Base-by-base conservation (phyloP, 2,797 vertebrate genomes). In the Pelodytes ibericus region DNA sequence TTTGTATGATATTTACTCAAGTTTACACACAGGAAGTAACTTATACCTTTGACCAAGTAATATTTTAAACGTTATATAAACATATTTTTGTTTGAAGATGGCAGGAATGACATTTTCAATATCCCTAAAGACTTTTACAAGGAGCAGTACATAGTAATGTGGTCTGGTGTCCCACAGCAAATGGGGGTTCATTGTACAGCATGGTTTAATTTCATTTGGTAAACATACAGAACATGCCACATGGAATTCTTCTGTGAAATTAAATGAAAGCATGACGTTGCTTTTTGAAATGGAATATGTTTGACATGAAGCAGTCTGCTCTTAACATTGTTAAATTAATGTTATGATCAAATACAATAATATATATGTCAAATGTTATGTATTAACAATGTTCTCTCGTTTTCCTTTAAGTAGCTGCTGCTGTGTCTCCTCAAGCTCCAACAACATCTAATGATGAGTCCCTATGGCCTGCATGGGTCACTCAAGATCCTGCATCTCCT, bases 241-340 rank as follows among this genome's bases (percentile, higher is more conserved):
- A 59, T 72, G 59, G 7, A 36, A 41, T 11, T 63, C 9, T 64
- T 57, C 22, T 20, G 6, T 30, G 18, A 30, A 53, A 64, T 27
- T 24, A 36, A 64, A 27, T 51, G 26, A 56, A 53, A 27, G 15
- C 30, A 27, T 63, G 44, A 61, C 29, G 41, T 51, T 61, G 27
- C 20, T 31, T 29, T 36, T 29, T 30, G 60, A 53, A 72, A 63
- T 31, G 16, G 18, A 63, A 63, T 64, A 64, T 44, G 9, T 36
- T 64, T 11, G 30, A 26, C 60, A 63, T 56, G 33, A 26, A 36
- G 24, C 33, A 18, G 6, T 36, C 7, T 33, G n/a, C 20, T 39
- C 30, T n/a, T 69, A 58, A 69, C 26, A 22, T 69, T 25, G 29
- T 56, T 25, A 56, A 15, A n/a, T n/a, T n/a, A n/a, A n/a, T n/a